A percentile compares a stretch with the other conserved stretches of the same genome.
These are phyloP conservation scores for Drosophila micromelanica DNA, from an alignment of 1,140 invertebrate genomes.

Conservation along the genomic window DNA sequence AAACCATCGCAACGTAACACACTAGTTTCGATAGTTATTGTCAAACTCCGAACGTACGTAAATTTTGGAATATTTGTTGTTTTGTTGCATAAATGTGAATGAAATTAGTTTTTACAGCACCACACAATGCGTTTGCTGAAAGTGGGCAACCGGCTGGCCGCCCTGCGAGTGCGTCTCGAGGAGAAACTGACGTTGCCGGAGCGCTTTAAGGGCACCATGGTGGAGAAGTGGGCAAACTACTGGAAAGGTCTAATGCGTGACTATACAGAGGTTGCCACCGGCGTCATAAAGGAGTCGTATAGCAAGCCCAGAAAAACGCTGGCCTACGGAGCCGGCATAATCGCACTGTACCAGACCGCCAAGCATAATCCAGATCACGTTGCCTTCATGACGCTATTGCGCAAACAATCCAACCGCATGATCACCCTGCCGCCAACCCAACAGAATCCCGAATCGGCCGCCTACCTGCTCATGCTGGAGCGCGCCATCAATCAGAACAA, in stretches of 20 bases:
- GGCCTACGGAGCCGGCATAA: constrained; percentile 62
- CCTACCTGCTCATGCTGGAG: constrained; percentile 88
- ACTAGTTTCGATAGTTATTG: constrained; percentile 25
- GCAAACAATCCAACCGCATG: constrained; percentile 86
- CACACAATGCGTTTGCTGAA: constrained; percentile 54
- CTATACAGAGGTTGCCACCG: constrained; percentile 87
- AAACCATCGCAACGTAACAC: constrained; percentile 16
- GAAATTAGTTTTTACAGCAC: constrained; percentile 23
- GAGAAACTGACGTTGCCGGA: constrained; percentile 82
- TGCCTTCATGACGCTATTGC: constrained; percentile 54
- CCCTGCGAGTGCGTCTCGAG: constrained; percentile 58
- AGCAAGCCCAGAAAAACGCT: constrained; percentile 86
- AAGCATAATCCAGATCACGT: constrained; percentile 64
- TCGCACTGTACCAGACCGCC: constrained; percentile 48
- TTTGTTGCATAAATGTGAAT: constrained; percentile 42
- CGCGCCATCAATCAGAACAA: constrained; percentile 88
- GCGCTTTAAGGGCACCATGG: constrained; percentile 87
- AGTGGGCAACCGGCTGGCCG: constrained; percentile 46
- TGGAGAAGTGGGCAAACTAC: constrained; percentile 88
- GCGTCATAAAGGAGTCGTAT: constrained; percentile 86
- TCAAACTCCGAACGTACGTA: constrained; percentile 18
- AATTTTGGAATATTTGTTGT: constrained; percentile 19
- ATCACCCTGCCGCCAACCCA: constrained; percentile 88
- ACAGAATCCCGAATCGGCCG: constrained; percentile 88
- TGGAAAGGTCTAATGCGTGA: constrained; percentile 87